These are phyloP conservation scores for Ophraella communa DNA, from an alignment of 2,888 invertebrate genomes.

Conservation along the genomic window DNA sequence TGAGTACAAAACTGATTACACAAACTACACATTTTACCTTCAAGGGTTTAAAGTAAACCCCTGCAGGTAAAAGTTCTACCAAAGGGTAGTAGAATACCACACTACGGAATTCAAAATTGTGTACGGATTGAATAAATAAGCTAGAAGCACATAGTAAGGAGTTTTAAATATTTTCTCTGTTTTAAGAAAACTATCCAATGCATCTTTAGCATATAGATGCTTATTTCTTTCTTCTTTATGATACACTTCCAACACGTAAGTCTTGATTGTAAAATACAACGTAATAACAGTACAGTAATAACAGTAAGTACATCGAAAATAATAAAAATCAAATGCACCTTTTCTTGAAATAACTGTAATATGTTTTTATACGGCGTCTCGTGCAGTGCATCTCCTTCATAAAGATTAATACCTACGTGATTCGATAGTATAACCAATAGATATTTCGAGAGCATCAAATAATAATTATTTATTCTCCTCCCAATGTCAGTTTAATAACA, in stretches of 20 bases:
- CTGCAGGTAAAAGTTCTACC: conserved; percentile 81
- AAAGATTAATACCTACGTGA: conserved; percentile 86
- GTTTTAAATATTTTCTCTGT: conserved; percentile 67
- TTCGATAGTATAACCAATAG: conserved; percentile 74
- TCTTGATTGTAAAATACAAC: conserved; percentile 73
- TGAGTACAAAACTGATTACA: conserved; percentile 41
- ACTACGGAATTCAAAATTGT: conserved; percentile 86
- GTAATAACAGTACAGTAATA: too few relatives aligned
- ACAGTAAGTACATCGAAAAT: conserved; percentile 79
- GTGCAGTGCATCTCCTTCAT: conserved; percentile 89
- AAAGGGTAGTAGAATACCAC: conserved; percentile 85
- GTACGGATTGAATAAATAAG: conserved; percentile 90
- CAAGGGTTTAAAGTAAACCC: conserved; percentile 71
- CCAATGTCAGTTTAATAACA: too few relatives aligned
- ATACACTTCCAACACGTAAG: conserved; percentile 68
- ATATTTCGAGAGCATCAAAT: conserved; percentile 75
- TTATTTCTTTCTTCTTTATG: conserved; percentile 64
- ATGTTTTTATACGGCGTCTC: conserved; percentile 82
- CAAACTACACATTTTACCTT: conserved; percentile 58
- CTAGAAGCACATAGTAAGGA: conserved; percentile 74
- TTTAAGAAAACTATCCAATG: conserved; percentile 63
- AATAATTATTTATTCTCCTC: too few relatives aligned
- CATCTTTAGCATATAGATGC: conserved; percentile 66
- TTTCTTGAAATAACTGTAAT: conserved; percentile 62
- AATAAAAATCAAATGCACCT: conserved; percentile 72